Percentiles rank a stretch among this genome's conserved stretches.
Conservation (phyloP, 1,140 invertebrate species). For the Gonioctena quinquepunctata region DNA sequence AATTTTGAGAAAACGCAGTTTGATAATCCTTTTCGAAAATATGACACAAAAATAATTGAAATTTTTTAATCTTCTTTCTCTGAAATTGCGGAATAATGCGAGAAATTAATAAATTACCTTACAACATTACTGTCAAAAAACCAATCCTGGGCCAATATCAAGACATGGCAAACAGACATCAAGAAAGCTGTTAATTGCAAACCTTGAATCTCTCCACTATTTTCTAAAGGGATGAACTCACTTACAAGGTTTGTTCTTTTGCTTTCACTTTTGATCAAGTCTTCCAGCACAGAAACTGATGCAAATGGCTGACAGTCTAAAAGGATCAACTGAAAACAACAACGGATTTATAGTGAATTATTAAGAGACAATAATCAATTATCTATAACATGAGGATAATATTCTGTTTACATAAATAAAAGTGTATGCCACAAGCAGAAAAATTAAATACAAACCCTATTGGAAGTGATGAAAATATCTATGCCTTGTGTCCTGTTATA, state of each 20-base stretch:
- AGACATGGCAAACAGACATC: constrained; percentile 86
- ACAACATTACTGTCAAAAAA: constrained; percentile 77
- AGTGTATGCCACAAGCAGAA: no score
- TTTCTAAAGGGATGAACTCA: constrained; percentile 67
- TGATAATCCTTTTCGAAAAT: neutral
- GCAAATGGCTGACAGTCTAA: constrained; percentile 65
- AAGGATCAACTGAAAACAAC: constrained; percentile 57
- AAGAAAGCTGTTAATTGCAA: constrained; percentile 82
- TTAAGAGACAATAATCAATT: no score
- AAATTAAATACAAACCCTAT: constrained; percentile 52
- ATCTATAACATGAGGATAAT: no score
- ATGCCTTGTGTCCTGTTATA: constrained; percentile 62
- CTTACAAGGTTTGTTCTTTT: constrained; percentile 58
- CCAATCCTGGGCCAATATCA: constrained; percentile 86
- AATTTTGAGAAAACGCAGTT: constrained; percentile 1
- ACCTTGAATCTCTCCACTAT: constrained; percentile 71
- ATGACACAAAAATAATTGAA: neutral
- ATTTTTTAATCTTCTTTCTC: no score
- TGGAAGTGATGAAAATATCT: constrained; percentile 65
- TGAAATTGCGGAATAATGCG: no score
- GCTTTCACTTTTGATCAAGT: constrained; percentile 57
- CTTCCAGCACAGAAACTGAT: constrained; percentile 68
- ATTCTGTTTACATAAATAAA: no score
- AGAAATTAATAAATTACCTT: no score
- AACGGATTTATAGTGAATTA: no score